Evolutionary conservation across 2,888 invertebrate genomes (phyloP), one percentile per base, ranked within the genome.

Genomic region (Pseudanteris insignis): DNA sequence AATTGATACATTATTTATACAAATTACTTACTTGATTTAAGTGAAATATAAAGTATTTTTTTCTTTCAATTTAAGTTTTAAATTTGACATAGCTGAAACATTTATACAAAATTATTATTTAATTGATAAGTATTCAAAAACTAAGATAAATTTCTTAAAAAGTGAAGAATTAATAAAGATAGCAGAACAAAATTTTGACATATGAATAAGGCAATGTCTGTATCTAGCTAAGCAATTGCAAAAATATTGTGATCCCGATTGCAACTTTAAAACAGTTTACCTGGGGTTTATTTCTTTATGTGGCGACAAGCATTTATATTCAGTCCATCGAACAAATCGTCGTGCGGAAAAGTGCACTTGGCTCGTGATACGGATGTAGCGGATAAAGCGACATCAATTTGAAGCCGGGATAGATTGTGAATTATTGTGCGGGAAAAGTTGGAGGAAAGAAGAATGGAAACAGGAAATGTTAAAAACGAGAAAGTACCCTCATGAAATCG

Each of bases 401-500:
- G 43, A 60, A 48, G 37, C 53, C 33, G 15, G 43, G 54, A 60
- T 54, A 48, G 60, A 48, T 48, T 51, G 41, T 60, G 36, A 47
- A 58, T 58, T 54, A 63, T 54, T 25, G 55, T 33, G 12, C 37
- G 33, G 41, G 47, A 41, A 18, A 47, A 40, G 63, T 43, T 29
- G 37, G 37, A 57, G 57, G 40, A 54, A 53, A 65, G 43, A 51
- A 66, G 63, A 69, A 64, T 67, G 63, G 62, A 66, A 67, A 53
- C 57, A 58, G 47, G 62, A 64, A 67, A 65, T 55, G 68, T 63
- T 64, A 63, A 63, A 70, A 68, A 62, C 46, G 63, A 64, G 59
- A 57, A 65, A 57, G 61, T 62, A 64, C 67, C 67, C 63, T 63
- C 65, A 60, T 54, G 64, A 65, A 68, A 70, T 66, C 53, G 66